Conservation (phyloP, 1,140 invertebrate species). For the Nilaparvata lugens region DNA sequence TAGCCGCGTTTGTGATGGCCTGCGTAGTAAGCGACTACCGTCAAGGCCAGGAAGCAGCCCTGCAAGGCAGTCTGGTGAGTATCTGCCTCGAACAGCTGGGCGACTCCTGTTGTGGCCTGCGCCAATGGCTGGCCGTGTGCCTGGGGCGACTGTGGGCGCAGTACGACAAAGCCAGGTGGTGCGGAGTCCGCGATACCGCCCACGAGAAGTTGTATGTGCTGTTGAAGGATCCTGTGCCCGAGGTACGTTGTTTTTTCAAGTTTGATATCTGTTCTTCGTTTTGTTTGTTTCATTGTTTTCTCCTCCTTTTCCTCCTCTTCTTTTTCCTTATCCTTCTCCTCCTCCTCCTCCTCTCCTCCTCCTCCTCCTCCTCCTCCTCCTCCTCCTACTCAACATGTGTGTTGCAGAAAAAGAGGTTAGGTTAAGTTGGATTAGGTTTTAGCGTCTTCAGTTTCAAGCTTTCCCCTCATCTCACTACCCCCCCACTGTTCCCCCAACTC, state of each 20-base stretch:
- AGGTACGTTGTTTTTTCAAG: conserved; percentile 46
- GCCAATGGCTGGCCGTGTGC: conserved; percentile 89
- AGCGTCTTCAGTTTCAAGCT: too few relatives aligned
- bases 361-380: too few relatives aligned
- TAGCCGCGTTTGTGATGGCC: conserved; percentile 86
- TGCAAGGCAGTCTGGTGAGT: conserved; percentile 78
- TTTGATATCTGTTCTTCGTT: background rate
- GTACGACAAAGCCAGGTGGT: conserved; percentile 88
- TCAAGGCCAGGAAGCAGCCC: conserved; percentile 75
- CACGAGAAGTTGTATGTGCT: conserved; percentile 86
- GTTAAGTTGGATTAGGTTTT: too few relatives aligned
- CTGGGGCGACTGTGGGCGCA: conserved; percentile 90
- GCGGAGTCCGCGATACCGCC: conserved; percentile 87
- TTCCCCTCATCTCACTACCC: too few relatives aligned
- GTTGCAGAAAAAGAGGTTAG: too few relatives aligned
- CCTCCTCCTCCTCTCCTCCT: too few relatives aligned
- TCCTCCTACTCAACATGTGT: too few relatives aligned
- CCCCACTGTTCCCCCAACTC: too few relatives aligned
- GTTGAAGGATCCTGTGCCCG: conserved; percentile 69
- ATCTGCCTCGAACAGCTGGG: conserved; percentile 78
- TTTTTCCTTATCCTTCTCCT: too few relatives aligned
- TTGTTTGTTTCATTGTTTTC: background rate
- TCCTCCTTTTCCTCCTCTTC: too few relatives aligned
- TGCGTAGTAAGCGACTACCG: conserved; percentile 85
- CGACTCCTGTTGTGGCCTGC: conserved; percentile 52